These are phyloP conservation scores for Coryphaenoides rupestris DNA, from an alignment of 2,113 vertebrate species.

Conservation along the genomic window DNA sequence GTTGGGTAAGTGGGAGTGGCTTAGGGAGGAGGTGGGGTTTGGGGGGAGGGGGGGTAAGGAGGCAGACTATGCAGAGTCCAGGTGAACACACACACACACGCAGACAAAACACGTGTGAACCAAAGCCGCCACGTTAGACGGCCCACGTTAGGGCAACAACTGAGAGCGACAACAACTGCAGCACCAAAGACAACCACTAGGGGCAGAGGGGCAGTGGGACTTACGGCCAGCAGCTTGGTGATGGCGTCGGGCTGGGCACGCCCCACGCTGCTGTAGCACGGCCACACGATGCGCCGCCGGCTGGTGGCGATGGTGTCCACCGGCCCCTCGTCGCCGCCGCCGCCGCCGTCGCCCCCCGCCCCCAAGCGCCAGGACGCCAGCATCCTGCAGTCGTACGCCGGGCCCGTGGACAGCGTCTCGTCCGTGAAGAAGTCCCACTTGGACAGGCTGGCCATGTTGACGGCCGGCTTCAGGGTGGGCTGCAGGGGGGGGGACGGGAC, in stretches of 20 bases:
- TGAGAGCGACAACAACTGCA: too few relatives aligned
- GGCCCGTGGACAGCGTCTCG: constrained; percentile 89
- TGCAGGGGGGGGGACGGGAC: constrained; percentile 18
- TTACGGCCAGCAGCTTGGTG: constrained; percentile 88
- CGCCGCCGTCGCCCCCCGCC: constrained; percentile 43
- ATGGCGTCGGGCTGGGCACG: constrained; percentile 88
- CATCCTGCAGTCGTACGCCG: constrained; percentile 90
- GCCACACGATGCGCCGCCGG: constrained; percentile 92
- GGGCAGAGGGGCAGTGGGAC: constrained; percentile 29
- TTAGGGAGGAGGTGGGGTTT: too few relatives aligned
- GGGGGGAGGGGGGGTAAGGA: too few relatives aligned
- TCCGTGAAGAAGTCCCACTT: constrained; percentile 95
- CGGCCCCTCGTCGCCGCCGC: constrained; percentile 74
- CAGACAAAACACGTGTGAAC: constrained; percentile 22
- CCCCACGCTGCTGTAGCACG: constrained; percentile 87
- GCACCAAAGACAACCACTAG: background rate
- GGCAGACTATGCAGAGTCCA: too few relatives aligned
- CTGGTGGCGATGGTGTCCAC: constrained; percentile 72
- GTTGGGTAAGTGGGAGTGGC: too few relatives aligned
- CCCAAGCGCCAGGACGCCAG: constrained; percentile 67
- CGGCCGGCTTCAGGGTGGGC: constrained; percentile 84
- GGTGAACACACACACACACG: too few relatives aligned
- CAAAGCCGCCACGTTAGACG: background rate
- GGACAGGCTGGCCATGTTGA: constrained; percentile 84
- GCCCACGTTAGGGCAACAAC: too few relatives aligned